Percentiles rank a stretch among this genome's conserved stretches.
These are phyloP conservation scores for Arizona elegans DNA, from an alignment of 2,113 vertebrate genomes.

Conservation along the genomic window DNA sequence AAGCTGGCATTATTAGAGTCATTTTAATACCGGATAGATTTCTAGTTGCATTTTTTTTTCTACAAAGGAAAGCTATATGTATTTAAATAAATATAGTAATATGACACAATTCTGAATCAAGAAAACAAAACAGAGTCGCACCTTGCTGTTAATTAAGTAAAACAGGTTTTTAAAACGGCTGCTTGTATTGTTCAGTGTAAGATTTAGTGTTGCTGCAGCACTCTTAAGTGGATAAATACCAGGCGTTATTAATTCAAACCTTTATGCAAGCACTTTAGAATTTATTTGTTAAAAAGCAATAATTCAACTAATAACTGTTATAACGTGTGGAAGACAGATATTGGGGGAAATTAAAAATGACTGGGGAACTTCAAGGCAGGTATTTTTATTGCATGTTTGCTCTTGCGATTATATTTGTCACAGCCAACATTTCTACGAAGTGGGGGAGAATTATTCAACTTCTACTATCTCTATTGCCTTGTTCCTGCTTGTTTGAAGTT, in stretches of 20 bases:
- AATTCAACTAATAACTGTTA: slow-evolving; percentile 25
- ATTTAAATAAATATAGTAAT: background rate
- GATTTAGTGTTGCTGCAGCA: background rate
- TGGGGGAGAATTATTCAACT: slow-evolving; percentile 4
- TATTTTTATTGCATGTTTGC: slow-evolving; percentile 20
- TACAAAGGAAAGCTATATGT: background rate
- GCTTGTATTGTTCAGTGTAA: background rate
- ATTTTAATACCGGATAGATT: background rate
- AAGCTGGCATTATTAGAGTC: background rate
- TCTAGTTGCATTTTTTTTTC: background rate
- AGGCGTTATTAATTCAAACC: background rate
- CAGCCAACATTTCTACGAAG: slow-evolving; percentile 5
- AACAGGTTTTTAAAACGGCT: background rate
- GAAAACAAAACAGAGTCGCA: background rate
- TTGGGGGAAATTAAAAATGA: slow-evolving; percentile 13
- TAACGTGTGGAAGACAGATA: slow-evolving; percentile 9
- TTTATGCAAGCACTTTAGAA: background rate
- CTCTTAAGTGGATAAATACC: background rate
- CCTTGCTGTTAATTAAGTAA: background rate
- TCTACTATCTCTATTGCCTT: background rate
- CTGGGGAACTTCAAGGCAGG: slow-evolving; percentile 1
- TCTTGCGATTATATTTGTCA: slow-evolving; percentile 14
- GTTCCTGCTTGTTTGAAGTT: background rate
- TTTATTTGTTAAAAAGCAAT: slow-evolving; percentile 11
- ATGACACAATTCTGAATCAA: background rate